A percentile compares a stretch with the other conserved stretches of the same genome.
Conservation (phyloP, 64 coral and sea anemone species). For the Trachythela sp. region DNA sequence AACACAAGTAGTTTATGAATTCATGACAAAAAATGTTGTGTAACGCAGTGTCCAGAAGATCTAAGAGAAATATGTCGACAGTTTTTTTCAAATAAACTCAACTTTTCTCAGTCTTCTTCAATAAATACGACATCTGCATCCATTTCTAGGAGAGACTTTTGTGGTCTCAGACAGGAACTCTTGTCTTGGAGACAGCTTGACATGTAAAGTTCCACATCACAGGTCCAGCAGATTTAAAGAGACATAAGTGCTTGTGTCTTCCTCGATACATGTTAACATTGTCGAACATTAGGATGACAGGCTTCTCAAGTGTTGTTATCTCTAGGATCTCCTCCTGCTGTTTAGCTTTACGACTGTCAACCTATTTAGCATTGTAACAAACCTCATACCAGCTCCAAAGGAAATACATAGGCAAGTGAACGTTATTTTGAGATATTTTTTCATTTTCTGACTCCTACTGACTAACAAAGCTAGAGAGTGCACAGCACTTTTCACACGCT, state of each 20-base stretch:
- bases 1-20: too few relatives aligned
- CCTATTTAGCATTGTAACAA: not conserved
- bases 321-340: not conserved
- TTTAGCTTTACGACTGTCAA: not conserved
- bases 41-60: not conserved
- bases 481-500: slow-evolving; percentile 1
- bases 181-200: not conserved
- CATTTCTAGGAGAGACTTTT: not conserved
- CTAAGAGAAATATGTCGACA: not conserved
- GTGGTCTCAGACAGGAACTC: not conserved
- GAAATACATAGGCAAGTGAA: not conserved
- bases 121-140: not conserved
- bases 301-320: not conserved
- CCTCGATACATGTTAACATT: slow-evolving; percentile 31
- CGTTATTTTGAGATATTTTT: not conserved
- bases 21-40: too few relatives aligned
- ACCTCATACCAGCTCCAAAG: not conserved
- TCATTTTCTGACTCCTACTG: not conserved
- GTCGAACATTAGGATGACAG: slow-evolving; percentile 28
- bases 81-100: not conserved
- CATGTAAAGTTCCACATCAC: slow-evolving; percentile 33
- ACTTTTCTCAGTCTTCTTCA: not conserved
- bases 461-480: not conserved
- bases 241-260: slow-evolving; percentile 14
- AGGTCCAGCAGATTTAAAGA: slow-evolving; percentile 8